These are phyloP conservation scores for Hypsibius dujardini DNA, from an alignment of 1,140 invertebrate genomes.

Conservation along the genomic window DNA sequence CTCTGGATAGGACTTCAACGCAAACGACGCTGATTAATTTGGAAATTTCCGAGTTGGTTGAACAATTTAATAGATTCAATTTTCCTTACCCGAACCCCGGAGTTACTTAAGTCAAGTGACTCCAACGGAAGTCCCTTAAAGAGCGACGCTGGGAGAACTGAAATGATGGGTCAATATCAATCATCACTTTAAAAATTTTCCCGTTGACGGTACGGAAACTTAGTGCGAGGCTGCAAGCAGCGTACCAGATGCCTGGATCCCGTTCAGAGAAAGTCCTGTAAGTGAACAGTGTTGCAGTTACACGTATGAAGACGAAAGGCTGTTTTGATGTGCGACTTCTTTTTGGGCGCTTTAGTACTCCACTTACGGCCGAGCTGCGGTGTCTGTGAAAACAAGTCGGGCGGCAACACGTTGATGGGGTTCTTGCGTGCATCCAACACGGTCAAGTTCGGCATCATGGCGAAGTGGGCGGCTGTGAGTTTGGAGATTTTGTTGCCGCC, in stretches of 20 bases:
- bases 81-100: not conserved
- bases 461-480: not conserved
- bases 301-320: no score
- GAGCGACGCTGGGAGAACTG: not conserved
- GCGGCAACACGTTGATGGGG: not conserved
- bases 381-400: not conserved
- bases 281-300: no score
- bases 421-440: not conserved
- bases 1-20: not conserved
- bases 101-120: not conserved
- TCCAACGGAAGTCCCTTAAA: slow-evolving; percentile 6
- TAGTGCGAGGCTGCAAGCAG: no score
- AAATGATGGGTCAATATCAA: no score
- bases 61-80: no score
- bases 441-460: slow-evolving; percentile 5
- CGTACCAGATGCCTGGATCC: not conserved
- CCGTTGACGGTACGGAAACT: no score
- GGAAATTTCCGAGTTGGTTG: no score
- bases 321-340: no score
- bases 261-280: not conserved
- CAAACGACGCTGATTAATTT: no score
- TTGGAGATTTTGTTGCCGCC: slow-evolving; percentile 7
- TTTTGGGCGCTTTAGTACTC: no score
- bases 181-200: no score
- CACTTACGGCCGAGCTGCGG: not conserved